Conservation (phyloP, 2,888 invertebrate species). For the Drosophila antonietae region DNA sequence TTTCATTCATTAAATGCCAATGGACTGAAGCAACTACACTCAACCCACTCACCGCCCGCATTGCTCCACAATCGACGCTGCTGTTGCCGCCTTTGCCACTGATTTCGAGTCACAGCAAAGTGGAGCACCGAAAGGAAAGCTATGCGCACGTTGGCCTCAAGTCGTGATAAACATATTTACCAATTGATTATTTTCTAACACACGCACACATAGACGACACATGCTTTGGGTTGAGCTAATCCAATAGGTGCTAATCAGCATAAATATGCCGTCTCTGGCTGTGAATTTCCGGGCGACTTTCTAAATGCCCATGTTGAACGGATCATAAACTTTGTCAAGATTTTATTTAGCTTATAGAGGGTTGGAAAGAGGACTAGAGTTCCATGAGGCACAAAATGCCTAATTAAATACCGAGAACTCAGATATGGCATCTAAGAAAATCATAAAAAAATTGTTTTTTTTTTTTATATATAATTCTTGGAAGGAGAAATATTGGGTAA, state of each 20-base stretch:
- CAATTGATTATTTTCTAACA: conserved; percentile 74
- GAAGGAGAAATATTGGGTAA: no score
- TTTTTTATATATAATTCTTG: no score
- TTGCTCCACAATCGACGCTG: background rate
- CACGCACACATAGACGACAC: conserved; percentile 30
- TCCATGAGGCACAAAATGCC: no score
- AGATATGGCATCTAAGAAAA: background rate
- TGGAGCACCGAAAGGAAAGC: conserved; percentile 69
- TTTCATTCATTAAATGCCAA: conserved; percentile 69
- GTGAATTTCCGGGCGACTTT: conserved; percentile 72
- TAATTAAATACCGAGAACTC: background rate
- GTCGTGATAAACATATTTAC: conserved; percentile 79
- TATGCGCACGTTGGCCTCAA: conserved; percentile 64
- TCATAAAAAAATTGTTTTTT: no score
- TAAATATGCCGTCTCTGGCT: conserved; percentile 62
- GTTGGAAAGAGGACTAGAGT: background rate
- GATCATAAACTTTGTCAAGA: conserved; percentile 26
- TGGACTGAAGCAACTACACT: background rate
- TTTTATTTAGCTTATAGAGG: conserved; percentile 4
- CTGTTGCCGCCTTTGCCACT: conserved; percentile 1
- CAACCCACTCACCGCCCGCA: conserved; percentile 7
- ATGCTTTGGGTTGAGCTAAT: conserved; percentile 48
- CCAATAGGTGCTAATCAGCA: conserved; percentile 77
- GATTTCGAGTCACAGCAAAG: conserved; percentile 41
- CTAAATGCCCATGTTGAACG: conserved; percentile 58